Base-by-base conservation (phyloP, 2,113 vertebrate genomes). In the Trogon melanurus region DNA sequence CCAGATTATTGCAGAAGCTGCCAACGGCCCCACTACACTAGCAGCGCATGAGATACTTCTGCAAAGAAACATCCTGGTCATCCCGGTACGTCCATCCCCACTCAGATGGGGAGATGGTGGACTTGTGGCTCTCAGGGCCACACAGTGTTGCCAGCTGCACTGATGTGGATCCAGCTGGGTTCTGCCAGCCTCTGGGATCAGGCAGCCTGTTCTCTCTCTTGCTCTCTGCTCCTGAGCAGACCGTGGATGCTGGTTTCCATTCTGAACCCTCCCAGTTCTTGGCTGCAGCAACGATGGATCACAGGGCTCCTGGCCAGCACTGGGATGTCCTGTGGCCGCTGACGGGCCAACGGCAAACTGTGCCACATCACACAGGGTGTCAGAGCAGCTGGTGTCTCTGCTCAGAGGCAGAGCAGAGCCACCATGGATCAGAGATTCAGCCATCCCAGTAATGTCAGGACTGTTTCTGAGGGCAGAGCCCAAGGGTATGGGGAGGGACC, bases 1-100 rank as follows among this genome's bases (percentile, higher is more conserved):
- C 21, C 85, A 99, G 98, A 99, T 99, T 86, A 98, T 99, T 89
- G 98, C 98, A 81, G 98, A 99, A 97, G 99, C 98, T 89, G 99
- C 98, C 76, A 99, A 99, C 7, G 98, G 98, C 67, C 98, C 98
- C 32, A 99, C 98, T 83, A 99, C 98, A n/a, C 98, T 98, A 41
- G 98, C 98, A 65, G 99, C 98, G 21, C 98, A 99, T 34, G 98
- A 99, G 96, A 95, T 99, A 96, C 98, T 99, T 97, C 95, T 99
- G 95, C 98, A 98, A 95, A 99, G 98, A 96, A 99, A 98, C 48
- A 97, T 99, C 95, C 99, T 99, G 98, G 98, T 99, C 85, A 99
- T 99, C 92, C 98, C 98, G 56, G 98, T 99, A 97, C 94, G 98
- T 79, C 47, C 64, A 29, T 81, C 21, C 18, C 23, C 34, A 32